phyloP scores from a whole-genome alignment of 2,113 vertebrate genomes.

The Pitta sordida region DNA sequence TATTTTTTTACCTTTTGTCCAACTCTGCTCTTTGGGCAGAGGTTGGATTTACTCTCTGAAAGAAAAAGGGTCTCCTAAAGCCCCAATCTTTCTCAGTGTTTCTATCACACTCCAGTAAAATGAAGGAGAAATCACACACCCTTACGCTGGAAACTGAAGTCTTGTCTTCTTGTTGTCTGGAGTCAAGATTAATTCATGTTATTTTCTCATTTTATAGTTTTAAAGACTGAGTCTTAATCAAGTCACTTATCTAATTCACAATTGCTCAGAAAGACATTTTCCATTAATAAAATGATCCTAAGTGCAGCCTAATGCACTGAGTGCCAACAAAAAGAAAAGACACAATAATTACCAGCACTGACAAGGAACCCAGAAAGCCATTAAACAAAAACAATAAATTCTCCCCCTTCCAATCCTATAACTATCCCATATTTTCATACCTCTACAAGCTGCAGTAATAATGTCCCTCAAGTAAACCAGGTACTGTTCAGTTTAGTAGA shows the following conservation, averaged over 20 bases:
- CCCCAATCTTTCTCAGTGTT: neutral
- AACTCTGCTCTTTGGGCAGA: neutral
- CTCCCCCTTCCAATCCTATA: neutral
- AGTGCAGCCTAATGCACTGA: constrained; percentile 14
- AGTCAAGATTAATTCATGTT: neutral
- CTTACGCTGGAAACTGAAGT: neutral
- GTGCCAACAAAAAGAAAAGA: neutral
- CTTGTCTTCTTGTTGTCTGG: neutral
- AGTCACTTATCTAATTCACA: constrained; percentile 38
- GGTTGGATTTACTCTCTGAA: neutral
- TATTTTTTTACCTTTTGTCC: neutral
- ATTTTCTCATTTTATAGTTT: constrained; percentile 17
- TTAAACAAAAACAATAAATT: neutral
- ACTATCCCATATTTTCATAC: neutral
- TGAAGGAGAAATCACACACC: neutral
- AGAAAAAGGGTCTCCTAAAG: neutral
- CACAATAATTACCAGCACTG: neutral
- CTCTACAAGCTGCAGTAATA: neutral
- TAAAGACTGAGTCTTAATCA: constrained; percentile 28
- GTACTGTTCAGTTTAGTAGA: neutral
- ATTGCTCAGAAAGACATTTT: constrained; percentile 29
- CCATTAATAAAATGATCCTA: constrained; percentile 39
- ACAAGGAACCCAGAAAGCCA: neutral
- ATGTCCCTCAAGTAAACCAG: neutral
- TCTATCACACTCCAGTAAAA: neutral